Percentiles rank a stretch among this genome's conserved stretches.
These are phyloP conservation scores for Mechanitis messenoides DNA, from an alignment of 2,888 invertebrate species.

Conservation along the genomic window DNA sequence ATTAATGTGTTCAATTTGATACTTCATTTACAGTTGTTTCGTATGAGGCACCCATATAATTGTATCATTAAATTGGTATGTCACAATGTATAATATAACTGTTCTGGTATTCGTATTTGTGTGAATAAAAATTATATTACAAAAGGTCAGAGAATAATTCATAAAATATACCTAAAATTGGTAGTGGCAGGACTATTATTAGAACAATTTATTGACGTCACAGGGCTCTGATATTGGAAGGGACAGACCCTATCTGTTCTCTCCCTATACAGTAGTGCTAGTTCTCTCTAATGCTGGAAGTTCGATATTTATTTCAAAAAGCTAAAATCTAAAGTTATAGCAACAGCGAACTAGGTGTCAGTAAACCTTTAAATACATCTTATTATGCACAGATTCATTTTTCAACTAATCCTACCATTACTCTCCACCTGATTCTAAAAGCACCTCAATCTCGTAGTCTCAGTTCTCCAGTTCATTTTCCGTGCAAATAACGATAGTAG, in stretches of 20 bases:
- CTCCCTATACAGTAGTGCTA: neutral
- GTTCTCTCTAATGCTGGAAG: neutral
- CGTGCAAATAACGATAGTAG: conserved; percentile 9
- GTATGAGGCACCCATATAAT: too few species aligned
- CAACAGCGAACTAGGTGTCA: too few species aligned
- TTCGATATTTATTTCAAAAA: neutral
- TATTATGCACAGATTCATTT: neutral
- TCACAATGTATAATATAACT: too few species aligned
- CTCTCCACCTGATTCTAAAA: neutral
- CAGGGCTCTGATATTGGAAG: conserved; percentile 6
- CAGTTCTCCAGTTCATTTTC: conserved; percentile 4
- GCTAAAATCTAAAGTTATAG: neutral
- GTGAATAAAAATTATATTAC: neutral
- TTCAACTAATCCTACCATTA: neutral
- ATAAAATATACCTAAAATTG: conserved; percentile 9
- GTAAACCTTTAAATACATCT: neutral
- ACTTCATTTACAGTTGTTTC: too few species aligned
- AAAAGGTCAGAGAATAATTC: neutral
- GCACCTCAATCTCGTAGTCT: neutral
- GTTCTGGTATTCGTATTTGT: too few species aligned
- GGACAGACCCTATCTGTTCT: conserved; percentile 16
- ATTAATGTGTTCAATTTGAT: too few species aligned
- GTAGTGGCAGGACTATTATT: conserved; percentile 12
- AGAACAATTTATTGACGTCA: conserved; percentile 2
- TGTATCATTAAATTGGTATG: too few species aligned